Evolutionary conservation across 1,140 invertebrate species (phyloP).

Genomic region (Brachionus paranguensis): DNA sequence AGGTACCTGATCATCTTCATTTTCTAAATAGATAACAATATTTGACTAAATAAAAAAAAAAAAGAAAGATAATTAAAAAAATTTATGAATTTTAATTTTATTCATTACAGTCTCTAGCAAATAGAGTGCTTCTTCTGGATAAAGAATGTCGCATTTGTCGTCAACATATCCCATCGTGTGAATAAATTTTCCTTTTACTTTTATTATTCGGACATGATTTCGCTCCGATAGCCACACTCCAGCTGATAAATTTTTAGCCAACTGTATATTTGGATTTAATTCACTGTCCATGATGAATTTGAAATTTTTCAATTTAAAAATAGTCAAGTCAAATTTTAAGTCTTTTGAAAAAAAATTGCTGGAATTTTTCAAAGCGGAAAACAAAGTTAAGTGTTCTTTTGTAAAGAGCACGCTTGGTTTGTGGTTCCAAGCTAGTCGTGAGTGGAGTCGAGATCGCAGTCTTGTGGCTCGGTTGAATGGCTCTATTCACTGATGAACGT

Average conservation of each 20-base stretch:
- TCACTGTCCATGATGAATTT: background rate
- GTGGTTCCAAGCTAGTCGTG: background rate
- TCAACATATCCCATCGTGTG: constrained; percentile 1
- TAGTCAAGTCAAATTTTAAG: background rate
- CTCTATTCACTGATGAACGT: background rate
- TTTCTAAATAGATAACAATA: background rate
- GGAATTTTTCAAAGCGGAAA: background rate
- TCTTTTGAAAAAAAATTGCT: background rate
- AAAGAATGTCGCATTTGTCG: background rate
- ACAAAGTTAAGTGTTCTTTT: constrained; percentile 1
- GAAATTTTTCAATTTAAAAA: background rate
- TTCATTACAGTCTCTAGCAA: background rate
- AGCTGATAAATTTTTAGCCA: constrained; percentile 16
- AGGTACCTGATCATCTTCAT: background rate
- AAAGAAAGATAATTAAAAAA: background rate
- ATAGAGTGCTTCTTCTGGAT: constrained; percentile 29
- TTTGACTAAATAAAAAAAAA: background rate
- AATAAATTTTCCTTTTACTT: constrained; percentile 25
- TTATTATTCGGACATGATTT: background rate
- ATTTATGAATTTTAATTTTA: background rate
- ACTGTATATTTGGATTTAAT: background rate
- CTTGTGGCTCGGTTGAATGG: background rate
- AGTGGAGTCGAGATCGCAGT: background rate
- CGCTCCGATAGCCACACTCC: background rate
- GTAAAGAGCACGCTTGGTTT: background rate